phyloP scores from a whole-genome alignment of 2,888 invertebrate species.

The Volucella bombylans region DNA sequence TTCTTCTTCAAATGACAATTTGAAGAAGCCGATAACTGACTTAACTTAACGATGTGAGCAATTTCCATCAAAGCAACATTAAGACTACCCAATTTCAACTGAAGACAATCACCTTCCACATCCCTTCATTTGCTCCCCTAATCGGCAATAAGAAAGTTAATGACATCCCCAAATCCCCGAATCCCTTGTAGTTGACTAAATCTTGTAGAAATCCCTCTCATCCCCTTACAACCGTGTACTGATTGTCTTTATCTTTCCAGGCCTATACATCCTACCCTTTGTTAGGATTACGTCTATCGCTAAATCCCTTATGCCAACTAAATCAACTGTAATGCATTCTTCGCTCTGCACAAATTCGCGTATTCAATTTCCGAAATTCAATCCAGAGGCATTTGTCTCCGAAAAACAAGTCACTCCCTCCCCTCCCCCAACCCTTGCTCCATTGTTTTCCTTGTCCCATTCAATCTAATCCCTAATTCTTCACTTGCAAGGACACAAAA shows the following conservation, averaged over 20 bases:
- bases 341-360: slow-evolving; percentile 44
- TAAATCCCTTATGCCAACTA: slow-evolving; percentile 23
- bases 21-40: too few species aligned
- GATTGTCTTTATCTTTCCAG: not conserved
- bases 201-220: slow-evolving; percentile 1
- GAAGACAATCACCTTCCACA: not conserved
- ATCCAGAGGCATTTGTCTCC: slow-evolving; percentile 53
- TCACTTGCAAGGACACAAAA: slow-evolving; percentile 33
- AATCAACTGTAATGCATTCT: slow-evolving; percentile 59
- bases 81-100: not conserved
- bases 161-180: slow-evolving; percentile 32
- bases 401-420: not conserved
- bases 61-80: not conserved
- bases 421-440: not conserved
- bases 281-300: slow-evolving; percentile 20
- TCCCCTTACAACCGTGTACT: slow-evolving; percentile 22
- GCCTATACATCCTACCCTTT: slow-evolving; percentile 2
- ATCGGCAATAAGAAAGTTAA: slow-evolving; percentile 40
- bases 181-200: slow-evolving; percentile 6
- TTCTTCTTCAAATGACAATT: too few species aligned
- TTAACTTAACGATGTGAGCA: too few species aligned
- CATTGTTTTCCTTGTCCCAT: not conserved
- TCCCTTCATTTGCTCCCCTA: not conserved
- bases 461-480: slow-evolving; percentile 49
- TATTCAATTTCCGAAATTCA: slow-evolving; percentile 61